Evolutionary conservation across 2,797 vertebrate species (phyloP).

Genomic region (Peromyscus eremicus): DNA sequence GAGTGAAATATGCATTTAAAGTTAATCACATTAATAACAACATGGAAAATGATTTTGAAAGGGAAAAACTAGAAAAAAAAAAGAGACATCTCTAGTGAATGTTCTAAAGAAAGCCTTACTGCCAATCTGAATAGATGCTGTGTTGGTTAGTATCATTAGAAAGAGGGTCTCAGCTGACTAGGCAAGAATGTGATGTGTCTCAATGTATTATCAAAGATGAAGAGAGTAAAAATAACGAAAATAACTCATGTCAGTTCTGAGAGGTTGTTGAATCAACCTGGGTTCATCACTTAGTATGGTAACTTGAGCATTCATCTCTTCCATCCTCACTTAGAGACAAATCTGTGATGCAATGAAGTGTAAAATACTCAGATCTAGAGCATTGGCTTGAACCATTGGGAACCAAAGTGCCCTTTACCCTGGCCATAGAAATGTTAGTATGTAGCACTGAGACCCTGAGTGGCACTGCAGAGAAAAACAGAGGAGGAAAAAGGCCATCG

Average conservation of each 20-base stretch:
- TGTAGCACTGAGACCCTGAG: not conserved
- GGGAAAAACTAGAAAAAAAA: not conserved
- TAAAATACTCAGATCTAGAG: not conserved
- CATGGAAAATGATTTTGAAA: not conserved
- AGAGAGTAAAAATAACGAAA: not conserved
- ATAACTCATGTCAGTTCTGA: not conserved
- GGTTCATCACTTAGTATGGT: not conserved
- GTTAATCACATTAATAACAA: not conserved
- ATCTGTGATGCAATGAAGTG: not conserved
- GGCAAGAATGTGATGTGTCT: not conserved
- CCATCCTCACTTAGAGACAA: not conserved
- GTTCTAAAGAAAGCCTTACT: not conserved
- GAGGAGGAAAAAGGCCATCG: not conserved
- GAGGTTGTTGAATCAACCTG: not conserved
- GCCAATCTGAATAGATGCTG: not conserved
- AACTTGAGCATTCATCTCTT: not conserved
- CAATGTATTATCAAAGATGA: not conserved
- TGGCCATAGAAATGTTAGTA: not conserved
- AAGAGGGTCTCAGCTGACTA: not conserved
- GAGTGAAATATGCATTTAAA: constrained; percentile 28
- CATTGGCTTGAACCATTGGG: not conserved
- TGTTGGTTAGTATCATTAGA: not conserved
- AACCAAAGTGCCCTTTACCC: not conserved
- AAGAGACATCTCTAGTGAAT: no score
- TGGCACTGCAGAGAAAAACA: not conserved